These are phyloP conservation scores for Circaetus gallicus DNA, from an alignment of 2,113 vertebrate genomes.

Conservation along the genomic window DNA sequence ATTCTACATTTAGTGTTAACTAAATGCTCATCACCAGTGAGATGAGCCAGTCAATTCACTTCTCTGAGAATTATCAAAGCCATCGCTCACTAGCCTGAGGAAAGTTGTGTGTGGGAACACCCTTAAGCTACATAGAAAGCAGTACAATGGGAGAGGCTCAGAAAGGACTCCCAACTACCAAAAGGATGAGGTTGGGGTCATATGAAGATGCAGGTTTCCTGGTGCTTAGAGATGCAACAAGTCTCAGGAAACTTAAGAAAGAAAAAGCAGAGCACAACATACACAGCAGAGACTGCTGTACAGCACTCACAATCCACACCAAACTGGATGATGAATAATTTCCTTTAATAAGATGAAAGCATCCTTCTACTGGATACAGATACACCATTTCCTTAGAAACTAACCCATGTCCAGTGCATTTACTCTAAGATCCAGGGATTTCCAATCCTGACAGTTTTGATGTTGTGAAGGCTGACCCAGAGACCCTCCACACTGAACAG, in stretches of 20 bases:
- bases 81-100: accelerated
- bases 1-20: background rate
- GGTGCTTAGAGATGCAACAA: background rate
- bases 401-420: background rate
- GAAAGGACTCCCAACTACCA: background rate
- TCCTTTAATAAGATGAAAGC: background rate
- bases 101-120: background rate
- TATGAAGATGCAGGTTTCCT: background rate
- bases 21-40: too few relatives aligned
- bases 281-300: background rate
- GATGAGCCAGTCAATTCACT: background rate
- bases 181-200: background rate
- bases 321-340: background rate
- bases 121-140: background rate
- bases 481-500: background rate
- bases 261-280: background rate
- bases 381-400: background rate
- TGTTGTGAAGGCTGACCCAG: background rate
- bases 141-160: background rate
- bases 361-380: background rate
- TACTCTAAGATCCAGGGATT: background rate
- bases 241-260: background rate
- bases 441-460: background rate
- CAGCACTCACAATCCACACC: too few relatives aligned
- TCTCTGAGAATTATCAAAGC: background rate